Evolutionary conservation across 2,888 invertebrate genomes (phyloP).

Genomic region (Polymixis flavicincta): DNA sequence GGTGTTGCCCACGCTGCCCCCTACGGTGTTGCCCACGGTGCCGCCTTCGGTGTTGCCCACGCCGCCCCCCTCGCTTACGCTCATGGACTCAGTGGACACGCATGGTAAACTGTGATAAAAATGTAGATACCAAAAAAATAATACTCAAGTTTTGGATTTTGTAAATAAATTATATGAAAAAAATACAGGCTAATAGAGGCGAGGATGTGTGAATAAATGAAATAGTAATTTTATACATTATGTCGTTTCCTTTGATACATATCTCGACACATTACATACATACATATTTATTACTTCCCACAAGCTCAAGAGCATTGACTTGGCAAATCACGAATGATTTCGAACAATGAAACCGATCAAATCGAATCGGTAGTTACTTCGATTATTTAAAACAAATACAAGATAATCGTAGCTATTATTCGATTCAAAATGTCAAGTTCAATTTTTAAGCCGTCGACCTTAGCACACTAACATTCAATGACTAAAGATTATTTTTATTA

Average conservation of each 20-base stretch:
- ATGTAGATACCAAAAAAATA: slow-evolving; percentile 84
- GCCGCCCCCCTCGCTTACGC: slow-evolving; percentile 68
- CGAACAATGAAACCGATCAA: slow-evolving; percentile 38
- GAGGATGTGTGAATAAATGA: slow-evolving; percentile 90
- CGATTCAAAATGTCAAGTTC: slow-evolving; percentile 64
- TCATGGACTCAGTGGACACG: slow-evolving; percentile 77
- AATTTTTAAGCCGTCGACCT: slow-evolving; percentile 66
- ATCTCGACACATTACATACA: slow-evolving; percentile 22
- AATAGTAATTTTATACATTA: slow-evolving; percentile 74
- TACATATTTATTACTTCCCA: slow-evolving; percentile 22
- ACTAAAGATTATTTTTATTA: slow-evolving; percentile 45
- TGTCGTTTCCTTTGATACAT: slow-evolving; percentile 54
- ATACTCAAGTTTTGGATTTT: slow-evolving; percentile 86
- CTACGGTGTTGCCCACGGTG: slow-evolving; percentile 74
- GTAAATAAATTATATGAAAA: slow-evolving; percentile 85
- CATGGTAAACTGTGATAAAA: slow-evolving; percentile 88
- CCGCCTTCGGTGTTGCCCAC: slow-evolving; percentile 70
- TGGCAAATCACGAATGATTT: slow-evolving; percentile 32
- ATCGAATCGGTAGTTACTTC: slow-evolving; percentile 51
- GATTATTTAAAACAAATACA: slow-evolving; percentile 60
- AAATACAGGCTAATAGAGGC: slow-evolving; percentile 82
- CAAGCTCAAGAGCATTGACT: slow-evolving; percentile 24
- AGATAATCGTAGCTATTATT: slow-evolving; percentile 52
- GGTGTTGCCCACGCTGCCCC: slow-evolving; percentile 76
- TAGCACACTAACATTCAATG: slow-evolving; percentile 66